A percentile compares a stretch with the other conserved stretches of the same genome.
Conservation (phyloP, 2,797 vertebrate species). For the Enteromius radiatus region DNA sequence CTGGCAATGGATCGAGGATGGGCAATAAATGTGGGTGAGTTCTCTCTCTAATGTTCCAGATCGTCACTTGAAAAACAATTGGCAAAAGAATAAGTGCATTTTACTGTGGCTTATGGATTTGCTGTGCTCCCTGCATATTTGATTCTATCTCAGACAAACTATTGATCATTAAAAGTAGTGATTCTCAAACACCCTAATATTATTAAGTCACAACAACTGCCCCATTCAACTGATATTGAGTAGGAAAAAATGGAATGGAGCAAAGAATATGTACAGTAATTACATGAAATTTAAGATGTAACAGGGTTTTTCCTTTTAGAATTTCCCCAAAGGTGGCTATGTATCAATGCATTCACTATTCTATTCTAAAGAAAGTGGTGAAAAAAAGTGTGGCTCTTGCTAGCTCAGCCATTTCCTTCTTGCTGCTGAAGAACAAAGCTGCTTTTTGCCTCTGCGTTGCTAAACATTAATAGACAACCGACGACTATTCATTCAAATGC, state of each 20-base stretch:
- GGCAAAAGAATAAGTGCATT: neutral
- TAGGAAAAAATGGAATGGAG: too few species aligned
- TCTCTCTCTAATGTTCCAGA: constrained; percentile 26
- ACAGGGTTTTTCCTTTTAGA: neutral
- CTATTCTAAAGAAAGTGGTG: neutral
- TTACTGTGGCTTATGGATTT: neutral
- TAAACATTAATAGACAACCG: constrained; percentile 33
- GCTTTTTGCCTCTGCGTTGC: constrained; percentile 23
- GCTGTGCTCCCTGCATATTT: constrained; percentile 6
- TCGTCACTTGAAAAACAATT: constrained; percentile 20
- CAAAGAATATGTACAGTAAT: too few species aligned
- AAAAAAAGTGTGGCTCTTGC: neutral
- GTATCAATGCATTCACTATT: neutral
- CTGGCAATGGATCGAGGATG: constrained; percentile 94
- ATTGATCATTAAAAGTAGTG: neutral
- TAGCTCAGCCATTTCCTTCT: constrained; percentile 7
- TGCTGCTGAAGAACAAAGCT: neutral
- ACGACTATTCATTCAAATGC: constrained; percentile 28
- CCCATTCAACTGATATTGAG: neutral
- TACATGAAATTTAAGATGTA: neutral
- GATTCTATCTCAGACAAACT: neutral
- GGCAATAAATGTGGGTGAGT: constrained; percentile 98
- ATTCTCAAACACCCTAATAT: neutral
- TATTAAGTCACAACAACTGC: neutral
- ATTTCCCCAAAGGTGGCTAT: neutral